Base-by-base conservation (phyloP, 1,140 invertebrate genomes). In the Diachasmimorpha longicaudata region DNA sequence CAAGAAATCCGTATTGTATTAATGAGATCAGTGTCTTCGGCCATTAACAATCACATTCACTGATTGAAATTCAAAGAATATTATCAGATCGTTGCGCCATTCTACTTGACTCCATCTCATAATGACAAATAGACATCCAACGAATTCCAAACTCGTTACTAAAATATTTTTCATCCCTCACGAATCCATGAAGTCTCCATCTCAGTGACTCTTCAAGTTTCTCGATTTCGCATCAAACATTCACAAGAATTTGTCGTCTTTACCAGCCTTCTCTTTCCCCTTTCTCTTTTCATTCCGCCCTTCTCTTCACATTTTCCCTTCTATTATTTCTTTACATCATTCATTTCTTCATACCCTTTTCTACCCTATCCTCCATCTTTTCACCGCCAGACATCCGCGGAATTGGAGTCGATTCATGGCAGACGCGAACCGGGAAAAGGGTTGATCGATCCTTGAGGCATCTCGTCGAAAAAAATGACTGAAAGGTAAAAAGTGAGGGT, bases 51-150 rank as follows among this genome's bases (percentile, higher is more conserved):
- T 52, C 48, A 52, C n/a, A 52, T 52, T 52, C 14, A 63, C 23
- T 63, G 10, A 63, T 63, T 63, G 23, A 63, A 63, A 25, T 63
- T 13, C 58, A 63, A 52, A 52, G 14, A 52, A 42, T 13, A 42
- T 42, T 10, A 42, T 42, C 11, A 25, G 31, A 19, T 55, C 69
- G 25, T 73, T 5, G 3, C 6, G 6, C 31, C 71, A 63, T 73
- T 73, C 36, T 42, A 52, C 9, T 52, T 52, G 0, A 39, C 68
- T 70, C 16, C 67, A 70, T 70, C 69, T 23, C 46, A 36, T 14
- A 58, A 69, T 69, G 74, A 76, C 68, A 76, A 70, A 70, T 52
- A 76, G 70, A 67, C 67, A 70, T 68, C 74, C 69, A 70, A 70
- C 48, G 68, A 66, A 76, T 76, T 58, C 68, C 31, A 76, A 39